Base-by-base conservation (phyloP, 1,140 invertebrate species). In the Fopius arisanus region DNA sequence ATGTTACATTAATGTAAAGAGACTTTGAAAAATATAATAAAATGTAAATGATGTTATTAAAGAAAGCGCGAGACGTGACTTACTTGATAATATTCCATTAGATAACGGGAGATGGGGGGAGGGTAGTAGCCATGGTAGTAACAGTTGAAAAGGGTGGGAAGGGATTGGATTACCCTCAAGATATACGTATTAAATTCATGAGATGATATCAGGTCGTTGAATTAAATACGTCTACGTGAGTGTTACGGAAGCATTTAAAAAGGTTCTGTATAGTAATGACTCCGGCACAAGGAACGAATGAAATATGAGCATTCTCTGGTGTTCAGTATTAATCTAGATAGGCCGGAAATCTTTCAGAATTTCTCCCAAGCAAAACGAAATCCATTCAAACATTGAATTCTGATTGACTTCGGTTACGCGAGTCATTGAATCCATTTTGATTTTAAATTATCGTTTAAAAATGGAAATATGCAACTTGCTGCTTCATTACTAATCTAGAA, bases 151-250 rank as follows among this genome's bases (percentile, higher is more conserved):
- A 19, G 43, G 43, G 43, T 48, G 26, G 62, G 62, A 12, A 26
- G 9, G 62, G 62, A 65, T 65, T 65, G 62, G 59, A 71, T 71
- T 71, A 71, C 69, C 41, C 43, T 71, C 33, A 40, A 71, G 29
- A 71, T 63, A 62, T 71, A 63, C 28, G 69, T 71, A 71, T 71
- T 71, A 71, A 71, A 71, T 71, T 71, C 69, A 71, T 71, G 69
- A 71, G 69, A 71, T 71, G 69, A 71, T 71, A 71, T 71, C 69
- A 71, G 59, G 9, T 21, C 69, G 69, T 63, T 63, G 69, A 71
- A 71, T 71, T 71, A 71, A 71, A 71, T 62, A 71, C 69, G 33
- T 71, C 59, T 71, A 71, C 69, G 69, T 71, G 69, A 33, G 54
- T 59, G 69, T 65, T 71, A 31, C 69, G 54, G 69, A 71, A 71